A percentile compares a stretch with the other conserved stretches of the same genome.
phyloP scores from a whole-genome alignment of 2,888 invertebrate species.

The Urechis unicinctus region DNA sequence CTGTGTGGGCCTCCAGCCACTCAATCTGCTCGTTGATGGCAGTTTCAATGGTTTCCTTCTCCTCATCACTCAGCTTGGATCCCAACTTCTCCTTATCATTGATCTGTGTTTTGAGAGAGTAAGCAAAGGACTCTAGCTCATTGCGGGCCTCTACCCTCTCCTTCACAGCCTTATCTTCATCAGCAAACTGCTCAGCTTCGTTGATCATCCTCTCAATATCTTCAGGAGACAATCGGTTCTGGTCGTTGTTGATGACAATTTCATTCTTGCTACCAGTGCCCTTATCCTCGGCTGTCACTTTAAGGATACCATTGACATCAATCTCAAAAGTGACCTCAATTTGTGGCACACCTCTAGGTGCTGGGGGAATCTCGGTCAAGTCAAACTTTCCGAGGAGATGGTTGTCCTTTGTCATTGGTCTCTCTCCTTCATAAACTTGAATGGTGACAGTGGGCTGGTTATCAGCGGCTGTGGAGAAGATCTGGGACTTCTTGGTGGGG shows the following conservation, averaged over 20 bases:
- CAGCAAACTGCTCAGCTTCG: conserved; percentile 97
- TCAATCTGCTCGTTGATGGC: conserved; percentile 96
- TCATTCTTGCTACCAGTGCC: conserved; percentile 98
- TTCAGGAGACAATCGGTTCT: conserved; percentile 92
- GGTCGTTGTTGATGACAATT: conserved; percentile 97
- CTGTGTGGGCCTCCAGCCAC: conserved; percentile 94
- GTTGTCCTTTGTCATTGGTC: conserved; percentile 99
- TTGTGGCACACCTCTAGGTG: conserved; percentile 53
- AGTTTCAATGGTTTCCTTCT: conserved; percentile 87
- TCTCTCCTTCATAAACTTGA: conserved; percentile 92
- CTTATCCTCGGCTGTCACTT: conserved; percentile 92
- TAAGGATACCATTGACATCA: conserved; percentile 54
- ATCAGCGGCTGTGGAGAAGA: conserved; percentile 98
- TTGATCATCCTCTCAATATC: conserved; percentile 99
- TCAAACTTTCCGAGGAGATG: conserved; percentile 98
- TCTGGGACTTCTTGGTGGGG: conserved; percentile 98
- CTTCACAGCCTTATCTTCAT: conserved; percentile 84
- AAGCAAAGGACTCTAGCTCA: conserved; percentile 88
- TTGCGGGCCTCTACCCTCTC: conserved; percentile 90
- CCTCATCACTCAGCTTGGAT: conserved; percentile 77
- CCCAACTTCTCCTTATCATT: conserved; percentile 95
- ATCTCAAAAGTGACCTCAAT: conserved; percentile 55
- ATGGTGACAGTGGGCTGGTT: conserved; percentile 99
- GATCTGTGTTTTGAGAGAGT: conserved; percentile 94
- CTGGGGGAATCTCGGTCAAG: conserved; percentile 88